phyloP scores from a whole-genome alignment of 2,113 vertebrate genomes.

The Todiramphus saurophagus region DNA sequence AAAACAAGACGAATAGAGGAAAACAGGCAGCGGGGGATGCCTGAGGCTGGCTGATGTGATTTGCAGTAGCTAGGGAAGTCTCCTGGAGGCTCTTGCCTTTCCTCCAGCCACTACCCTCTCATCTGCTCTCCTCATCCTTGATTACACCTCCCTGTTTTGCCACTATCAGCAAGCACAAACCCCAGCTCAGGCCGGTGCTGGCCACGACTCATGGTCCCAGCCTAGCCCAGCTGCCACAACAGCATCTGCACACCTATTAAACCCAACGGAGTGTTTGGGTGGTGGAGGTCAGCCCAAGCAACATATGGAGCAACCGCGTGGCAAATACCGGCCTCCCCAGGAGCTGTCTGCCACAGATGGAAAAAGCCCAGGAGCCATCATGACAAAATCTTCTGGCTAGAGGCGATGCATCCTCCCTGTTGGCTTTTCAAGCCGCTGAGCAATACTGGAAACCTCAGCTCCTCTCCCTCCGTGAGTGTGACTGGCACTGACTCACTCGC shows the following conservation, averaged over 20 bases:
- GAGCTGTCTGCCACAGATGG: slow-evolving; percentile 39
- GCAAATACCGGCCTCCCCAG: neutral
- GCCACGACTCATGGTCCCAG: neutral
- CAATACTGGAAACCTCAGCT: slow-evolving; percentile 12
- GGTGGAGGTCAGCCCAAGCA: neutral
- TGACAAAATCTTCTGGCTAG: neutral
- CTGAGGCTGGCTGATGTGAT: neutral
- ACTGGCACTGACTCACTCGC: slow-evolving; percentile 7
- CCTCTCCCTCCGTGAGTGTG: rapidly evolving
- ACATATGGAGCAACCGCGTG: slow-evolving; percentile 6
- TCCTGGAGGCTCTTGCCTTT: neutral
- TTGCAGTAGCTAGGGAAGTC: neutral
- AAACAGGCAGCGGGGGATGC: neutral
- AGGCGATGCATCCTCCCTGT: neutral
- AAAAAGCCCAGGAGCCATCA: slow-evolving; percentile 46
- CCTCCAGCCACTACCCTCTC: neutral
- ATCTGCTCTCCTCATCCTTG: neutral
- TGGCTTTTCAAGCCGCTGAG: neutral
- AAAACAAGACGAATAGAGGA: neutral
- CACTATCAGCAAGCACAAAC: rapidly evolving
- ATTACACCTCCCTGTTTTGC: neutral
- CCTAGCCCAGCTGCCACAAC: neutral
- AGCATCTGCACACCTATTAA: neutral
- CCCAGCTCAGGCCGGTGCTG: neutral
- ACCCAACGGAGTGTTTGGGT: neutral